Evolutionary conservation across 2,888 invertebrate genomes (phyloP).

Genomic region (Ormyrus thymus): DNA sequence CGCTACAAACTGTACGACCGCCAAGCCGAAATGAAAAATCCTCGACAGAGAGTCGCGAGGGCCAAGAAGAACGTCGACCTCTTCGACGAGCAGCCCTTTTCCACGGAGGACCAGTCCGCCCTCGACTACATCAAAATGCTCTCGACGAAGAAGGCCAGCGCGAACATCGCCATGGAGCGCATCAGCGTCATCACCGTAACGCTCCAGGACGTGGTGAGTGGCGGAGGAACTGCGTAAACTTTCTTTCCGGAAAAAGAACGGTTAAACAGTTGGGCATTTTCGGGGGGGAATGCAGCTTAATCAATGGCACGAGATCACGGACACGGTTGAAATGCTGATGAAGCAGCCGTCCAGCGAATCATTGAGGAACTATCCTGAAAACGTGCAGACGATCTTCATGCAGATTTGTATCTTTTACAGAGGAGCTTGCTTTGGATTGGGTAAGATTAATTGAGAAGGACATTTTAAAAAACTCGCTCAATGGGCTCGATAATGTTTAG

Average conservation of each 20-base stretch:
- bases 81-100: not conserved
- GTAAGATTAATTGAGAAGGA: slow-evolving; percentile 56
- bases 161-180: slow-evolving; percentile 61
- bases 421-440: slow-evolving; percentile 83
- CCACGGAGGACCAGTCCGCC: not conserved
- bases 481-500: slow-evolving; percentile 57
- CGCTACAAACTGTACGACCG: slow-evolving; percentile 75
- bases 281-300: slow-evolving; percentile 61
- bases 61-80: slow-evolving; percentile 9
- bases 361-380: slow-evolving; percentile 61
- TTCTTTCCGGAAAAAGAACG: too few relatives aligned
- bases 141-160: slow-evolving; percentile 37
- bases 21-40: not conserved
- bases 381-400: slow-evolving; percentile 73
- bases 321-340: slow-evolving; percentile 67
- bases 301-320: slow-evolving; percentile 71
- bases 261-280: too few relatives aligned
- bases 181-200: slow-evolving; percentile 67
- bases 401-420: slow-evolving; percentile 79
- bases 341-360: slow-evolving; percentile 65
- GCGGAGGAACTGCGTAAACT: too few relatives aligned
- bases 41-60: slow-evolving; percentile 16
- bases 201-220: slow-evolving; percentile 68
- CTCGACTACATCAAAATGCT: slow-evolving; percentile 49
- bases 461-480: not conserved